Evolutionary conservation across 2,888 invertebrate species (phyloP).

Genomic region (Acleris cristana): DNA sequence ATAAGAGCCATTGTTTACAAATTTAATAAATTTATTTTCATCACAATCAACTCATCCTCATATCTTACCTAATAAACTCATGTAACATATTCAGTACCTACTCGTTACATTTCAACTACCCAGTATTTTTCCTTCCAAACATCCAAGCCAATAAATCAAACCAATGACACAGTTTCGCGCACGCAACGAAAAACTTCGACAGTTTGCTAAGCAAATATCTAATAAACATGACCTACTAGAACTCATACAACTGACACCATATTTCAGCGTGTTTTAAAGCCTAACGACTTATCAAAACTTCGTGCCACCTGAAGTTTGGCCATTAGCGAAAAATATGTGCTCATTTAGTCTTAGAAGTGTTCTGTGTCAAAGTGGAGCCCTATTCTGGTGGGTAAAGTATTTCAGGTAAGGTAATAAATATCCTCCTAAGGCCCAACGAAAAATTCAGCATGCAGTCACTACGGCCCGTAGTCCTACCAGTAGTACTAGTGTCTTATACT

Average conservation of each 20-base stretch:
- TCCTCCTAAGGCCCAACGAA: too few relatives aligned
- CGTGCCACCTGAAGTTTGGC: slow-evolving; percentile 67
- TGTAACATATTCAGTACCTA: too few relatives aligned
- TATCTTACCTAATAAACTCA: too few relatives aligned
- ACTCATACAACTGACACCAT: slow-evolving; percentile 29
- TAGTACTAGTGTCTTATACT: too few relatives aligned
- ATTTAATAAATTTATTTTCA: too few relatives aligned
- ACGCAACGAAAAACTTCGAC: slow-evolving; percentile 33
- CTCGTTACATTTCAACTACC: neutral
- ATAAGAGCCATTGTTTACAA: too few relatives aligned
- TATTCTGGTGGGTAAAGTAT: slow-evolving; percentile 26
- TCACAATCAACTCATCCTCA: too few relatives aligned
- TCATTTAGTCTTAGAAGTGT: slow-evolving; percentile 75
- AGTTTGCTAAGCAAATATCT: slow-evolving; percentile 33
- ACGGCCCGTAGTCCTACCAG: too few relatives aligned
- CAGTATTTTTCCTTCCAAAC: neutral
- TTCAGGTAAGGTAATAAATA: too few relatives aligned
- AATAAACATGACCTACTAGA: slow-evolving; percentile 33
- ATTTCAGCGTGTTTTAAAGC: slow-evolving; percentile 53
- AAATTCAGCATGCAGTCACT: too few relatives aligned
- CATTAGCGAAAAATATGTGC: slow-evolving; percentile 78
- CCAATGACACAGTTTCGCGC: slow-evolving; percentile 15
- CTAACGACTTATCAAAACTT: slow-evolving; percentile 60
- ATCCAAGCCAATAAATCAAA: slow-evolving; percentile 1
- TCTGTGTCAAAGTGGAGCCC: slow-evolving; percentile 54